Evolutionary conservation across 2,888 invertebrate genomes (phyloP).

Genomic region (Beris morrisii): DNA sequence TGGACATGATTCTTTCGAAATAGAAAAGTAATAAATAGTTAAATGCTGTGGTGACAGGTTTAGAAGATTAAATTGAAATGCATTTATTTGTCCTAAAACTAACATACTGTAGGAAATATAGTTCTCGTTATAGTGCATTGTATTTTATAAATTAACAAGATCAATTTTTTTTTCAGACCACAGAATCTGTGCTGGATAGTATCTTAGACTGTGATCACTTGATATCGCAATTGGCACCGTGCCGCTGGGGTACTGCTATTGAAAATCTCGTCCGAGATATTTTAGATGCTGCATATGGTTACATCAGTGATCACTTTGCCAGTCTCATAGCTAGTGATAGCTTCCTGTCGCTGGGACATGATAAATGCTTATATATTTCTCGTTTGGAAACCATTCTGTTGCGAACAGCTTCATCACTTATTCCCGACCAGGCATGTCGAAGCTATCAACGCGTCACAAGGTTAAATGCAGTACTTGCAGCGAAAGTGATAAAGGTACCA

Average conservation of each 20-base stretch:
- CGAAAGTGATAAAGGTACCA: slow-evolving; percentile 55
- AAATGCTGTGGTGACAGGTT: too few species aligned
- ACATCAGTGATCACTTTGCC: slow-evolving; percentile 75
- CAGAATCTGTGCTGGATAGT: slow-evolving; percentile 80
- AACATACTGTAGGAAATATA: too few species aligned
- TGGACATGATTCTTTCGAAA: too few species aligned
- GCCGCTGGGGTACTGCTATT: slow-evolving; percentile 75
- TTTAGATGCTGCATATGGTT: slow-evolving; percentile 78
- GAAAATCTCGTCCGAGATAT: slow-evolving; percentile 77
- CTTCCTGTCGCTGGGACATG: slow-evolving; percentile 69
- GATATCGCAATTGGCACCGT: slow-evolving; percentile 73
- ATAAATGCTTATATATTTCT: slow-evolving; percentile 72
- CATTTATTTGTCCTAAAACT: too few species aligned
- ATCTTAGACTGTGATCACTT: slow-evolving; percentile 83
- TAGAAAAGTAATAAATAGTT: too few species aligned
- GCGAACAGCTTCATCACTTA: slow-evolving; percentile 75
- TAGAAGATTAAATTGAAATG: too few species aligned
- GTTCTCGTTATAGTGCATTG: too few species aligned
- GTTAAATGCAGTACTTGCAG: slow-evolving; percentile 53
- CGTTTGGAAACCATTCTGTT: slow-evolving; percentile 78
- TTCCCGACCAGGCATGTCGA: slow-evolving; percentile 80
- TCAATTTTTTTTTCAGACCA: slow-evolving; percentile 58
- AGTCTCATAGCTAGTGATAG: slow-evolving; percentile 70
- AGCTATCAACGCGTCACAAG: slow-evolving; percentile 64
- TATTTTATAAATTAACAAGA: too few species aligned